Percentiles rank a stretch among this genome's conserved stretches.
These are phyloP conservation scores for Syngnathus acus DNA, from an alignment of 2,797 vertebrate genomes.

Conservation along the genomic window DNA sequence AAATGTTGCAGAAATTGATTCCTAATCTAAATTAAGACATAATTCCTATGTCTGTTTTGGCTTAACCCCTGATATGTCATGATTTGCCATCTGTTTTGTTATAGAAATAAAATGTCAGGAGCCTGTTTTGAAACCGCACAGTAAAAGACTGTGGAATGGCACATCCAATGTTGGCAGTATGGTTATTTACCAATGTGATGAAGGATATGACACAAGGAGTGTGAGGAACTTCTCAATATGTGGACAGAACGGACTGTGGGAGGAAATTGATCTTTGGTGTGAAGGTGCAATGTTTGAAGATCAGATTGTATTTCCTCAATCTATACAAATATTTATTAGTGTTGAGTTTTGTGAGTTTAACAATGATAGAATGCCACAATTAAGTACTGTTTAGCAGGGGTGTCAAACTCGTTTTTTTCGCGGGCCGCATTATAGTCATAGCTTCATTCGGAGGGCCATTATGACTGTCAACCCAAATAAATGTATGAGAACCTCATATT, in stretches of 20 bases:
- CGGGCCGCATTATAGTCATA: no score
- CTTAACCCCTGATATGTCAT: slow-evolving; percentile 4
- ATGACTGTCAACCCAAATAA: no score
- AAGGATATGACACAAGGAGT: slow-evolving; percentile 61
- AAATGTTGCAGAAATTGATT: background rate
- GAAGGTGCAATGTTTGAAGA: slow-evolving; percentile 57
- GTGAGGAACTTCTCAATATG: slow-evolving; percentile 46
- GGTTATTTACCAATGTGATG: slow-evolving; percentile 68
- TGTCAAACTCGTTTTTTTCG: no score
- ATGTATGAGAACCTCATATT: no score
- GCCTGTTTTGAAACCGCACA: slow-evolving; percentile 61
- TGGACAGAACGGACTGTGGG: slow-evolving; percentile 55
- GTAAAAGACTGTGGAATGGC: slow-evolving; percentile 66
- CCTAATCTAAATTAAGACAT: background rate
- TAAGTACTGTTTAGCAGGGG: no score
- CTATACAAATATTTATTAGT: background rate
- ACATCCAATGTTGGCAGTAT: slow-evolving; percentile 54
- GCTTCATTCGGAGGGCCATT: no score
- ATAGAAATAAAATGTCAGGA: slow-evolving; percentile 72
- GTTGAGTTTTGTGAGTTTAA: background rate
- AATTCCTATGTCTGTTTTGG: background rate
- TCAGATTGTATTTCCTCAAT: background rate
- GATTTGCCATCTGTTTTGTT: slow-evolving; percentile 40
- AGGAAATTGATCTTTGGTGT: slow-evolving; percentile 59
- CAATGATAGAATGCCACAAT: background rate